These are phyloP conservation scores for Pelmatolapia mariae DNA, from an alignment of 2,113 vertebrate genomes.

Conservation along the genomic window DNA sequence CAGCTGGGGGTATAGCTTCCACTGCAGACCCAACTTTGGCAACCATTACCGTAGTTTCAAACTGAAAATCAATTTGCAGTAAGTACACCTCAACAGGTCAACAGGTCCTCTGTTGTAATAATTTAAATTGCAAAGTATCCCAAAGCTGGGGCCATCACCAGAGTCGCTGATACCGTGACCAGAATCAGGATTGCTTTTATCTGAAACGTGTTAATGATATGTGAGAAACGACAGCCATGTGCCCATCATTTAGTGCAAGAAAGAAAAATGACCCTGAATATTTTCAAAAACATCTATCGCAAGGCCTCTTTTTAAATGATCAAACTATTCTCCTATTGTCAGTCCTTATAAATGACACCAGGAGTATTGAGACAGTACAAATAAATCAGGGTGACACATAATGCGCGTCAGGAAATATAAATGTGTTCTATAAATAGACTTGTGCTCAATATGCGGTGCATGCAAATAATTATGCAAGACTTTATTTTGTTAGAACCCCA, in stretches of 20 bases:
- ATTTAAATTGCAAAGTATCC: neutral
- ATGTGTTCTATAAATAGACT: conserved; percentile 32
- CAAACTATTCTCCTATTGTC: conserved; percentile 27
- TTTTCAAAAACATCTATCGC: conserved; percentile 41
- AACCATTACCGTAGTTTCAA: neutral
- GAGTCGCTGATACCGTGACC: neutral
- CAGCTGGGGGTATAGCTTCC: neutral
- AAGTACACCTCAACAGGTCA: neutral
- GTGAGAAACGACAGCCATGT: neutral
- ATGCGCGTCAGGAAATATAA: conserved; percentile 9
- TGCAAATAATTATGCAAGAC: conserved; percentile 57
- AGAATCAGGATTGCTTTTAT: neutral
- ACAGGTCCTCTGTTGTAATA: neutral
- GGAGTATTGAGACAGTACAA: conserved; percentile 39
- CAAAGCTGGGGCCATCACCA: neutral
- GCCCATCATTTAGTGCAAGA: neutral
- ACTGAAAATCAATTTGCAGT: neutral
- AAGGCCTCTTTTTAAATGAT: conserved; percentile 21
- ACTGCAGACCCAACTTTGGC: neutral
- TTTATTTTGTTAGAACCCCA: conserved; percentile 30
- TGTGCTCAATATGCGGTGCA: neutral
- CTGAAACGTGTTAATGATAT: neutral
- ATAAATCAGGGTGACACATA: conserved; percentile 61
- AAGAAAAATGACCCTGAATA: conserved; percentile 27
- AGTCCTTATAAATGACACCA: conserved; percentile 55